Evolutionary conservation across 2,888 invertebrate genomes (phyloP).

Genomic region (Lepidochitona cinerea): DNA sequence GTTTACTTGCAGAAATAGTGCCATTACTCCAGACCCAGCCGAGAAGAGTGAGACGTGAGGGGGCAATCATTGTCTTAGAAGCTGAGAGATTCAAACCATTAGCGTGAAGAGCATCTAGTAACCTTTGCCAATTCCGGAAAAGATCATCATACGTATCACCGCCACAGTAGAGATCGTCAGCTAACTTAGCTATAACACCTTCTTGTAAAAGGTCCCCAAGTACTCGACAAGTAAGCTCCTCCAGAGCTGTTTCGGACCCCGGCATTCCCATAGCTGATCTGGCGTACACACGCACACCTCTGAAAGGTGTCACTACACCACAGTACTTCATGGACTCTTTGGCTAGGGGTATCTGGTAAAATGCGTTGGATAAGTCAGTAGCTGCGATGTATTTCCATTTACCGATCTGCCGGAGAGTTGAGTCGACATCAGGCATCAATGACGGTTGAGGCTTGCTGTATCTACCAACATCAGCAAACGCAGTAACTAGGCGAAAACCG

Average conservation of each 20-base stretch:
- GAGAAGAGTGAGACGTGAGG: no score
- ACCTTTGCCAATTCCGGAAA: conserved; percentile 12
- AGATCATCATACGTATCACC: conserved; percentile 12
- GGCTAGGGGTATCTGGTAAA: conserved; percentile 41
- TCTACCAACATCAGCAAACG: conserved; percentile 24
- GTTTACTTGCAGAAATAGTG: conserved; percentile 23
- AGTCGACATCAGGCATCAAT: conserved; percentile 21
- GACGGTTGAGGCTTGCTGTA: conserved; percentile 28
- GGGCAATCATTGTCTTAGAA: no score
- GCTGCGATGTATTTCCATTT: conserved; percentile 39
- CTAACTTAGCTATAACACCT: conserved; percentile 26
- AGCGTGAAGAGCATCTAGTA: conserved; percentile 15
- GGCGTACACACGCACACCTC: conserved; percentile 36
- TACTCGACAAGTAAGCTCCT: conserved; percentile 40
- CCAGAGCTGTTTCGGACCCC: conserved; percentile 39
- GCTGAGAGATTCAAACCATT: conserved; percentile 21
- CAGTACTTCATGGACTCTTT: conserved; percentile 40
- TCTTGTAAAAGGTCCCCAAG: conserved; percentile 27
- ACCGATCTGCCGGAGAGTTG: conserved; percentile 26
- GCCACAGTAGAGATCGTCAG: conserved; percentile 29
- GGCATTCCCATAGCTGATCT: conserved; percentile 48
- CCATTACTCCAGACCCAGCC: conserved; percentile 32
- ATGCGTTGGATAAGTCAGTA: conserved; percentile 34
- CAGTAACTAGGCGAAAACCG: conserved; percentile 36
- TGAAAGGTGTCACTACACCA: conserved; percentile 40